Evolutionary conservation across 2,113 vertebrate species (phyloP), one percentile per base, ranked within the genome.

Genomic region (Condylura cristata): DNA sequence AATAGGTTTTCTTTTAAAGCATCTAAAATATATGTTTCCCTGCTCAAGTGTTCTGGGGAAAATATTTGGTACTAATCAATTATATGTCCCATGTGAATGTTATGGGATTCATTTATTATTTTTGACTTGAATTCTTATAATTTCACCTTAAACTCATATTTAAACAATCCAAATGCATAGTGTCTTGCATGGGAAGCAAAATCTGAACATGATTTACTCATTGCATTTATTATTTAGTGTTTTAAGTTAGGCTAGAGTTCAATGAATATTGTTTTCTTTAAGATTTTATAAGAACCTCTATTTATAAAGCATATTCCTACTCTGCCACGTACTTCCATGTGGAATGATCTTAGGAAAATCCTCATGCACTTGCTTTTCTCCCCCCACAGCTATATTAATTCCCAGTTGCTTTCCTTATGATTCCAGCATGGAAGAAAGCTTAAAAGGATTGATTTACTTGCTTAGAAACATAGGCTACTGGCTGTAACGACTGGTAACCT

Each of bases 391-490:
- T 89, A 51, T 85, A 58, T n/a, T 39, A 82, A 80, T 91, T 93
- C 26, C 53, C 26, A 80, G 0, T 84, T 74, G 41, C 53, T 91
- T 94, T 91, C 61, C 86, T 84, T 78, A 78, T 26, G 46, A 89
- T 86, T 80, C 71, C 34, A 86, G 53, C 13, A 87, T 83, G 56
- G 51, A 78, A 68, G 44, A 65, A 53, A 44, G 68, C 46, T 30
- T 37, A 85, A 60, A 80, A 89, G 26, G 39, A 46, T 56, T 83
- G 86, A 83, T 93, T 86, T 90, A 44, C 71, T 96, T 84, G 11
- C 86, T 94, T 61, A 84, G 91, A 94, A 81, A 83, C 53, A 48
- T 70, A 83, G 80, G 65, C 80, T 85, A 86, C 84, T 76, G 66
- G 75, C 60, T 76, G 56, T 84, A 58, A 61, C 24, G 56, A 80